These are phyloP conservation scores for Adelges cooleyi DNA, from an alignment of 1,140 invertebrate species.

Conservation along the genomic window DNA sequence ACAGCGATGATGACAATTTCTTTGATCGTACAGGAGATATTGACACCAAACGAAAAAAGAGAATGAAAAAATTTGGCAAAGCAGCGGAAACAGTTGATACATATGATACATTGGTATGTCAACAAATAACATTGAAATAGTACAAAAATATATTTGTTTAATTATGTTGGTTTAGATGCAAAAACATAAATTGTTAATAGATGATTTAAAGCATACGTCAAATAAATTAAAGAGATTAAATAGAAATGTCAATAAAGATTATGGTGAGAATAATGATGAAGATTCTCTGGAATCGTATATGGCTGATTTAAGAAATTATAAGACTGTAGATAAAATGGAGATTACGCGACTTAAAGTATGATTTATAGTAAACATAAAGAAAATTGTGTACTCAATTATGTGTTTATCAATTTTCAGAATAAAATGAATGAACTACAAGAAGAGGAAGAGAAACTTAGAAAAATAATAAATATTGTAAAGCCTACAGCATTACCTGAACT, in stretches of 20 bases:
- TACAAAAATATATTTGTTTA: background rate
- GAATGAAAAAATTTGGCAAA: slow-evolving; percentile 60
- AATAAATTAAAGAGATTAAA: slow-evolving; percentile 32
- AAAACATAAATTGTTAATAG: slow-evolving; percentile 50
- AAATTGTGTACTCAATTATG: slow-evolving; percentile 8
- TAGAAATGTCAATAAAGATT: slow-evolving; percentile 20
- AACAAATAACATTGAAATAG: background rate
- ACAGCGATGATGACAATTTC: slow-evolving; percentile 95
- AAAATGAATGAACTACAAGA: slow-evolving; percentile 43
- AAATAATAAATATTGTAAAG: slow-evolving; percentile 64
- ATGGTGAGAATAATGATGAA: slow-evolving; percentile 41
- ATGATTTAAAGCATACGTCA: slow-evolving; percentile 42
- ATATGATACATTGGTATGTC: slow-evolving; percentile 56
- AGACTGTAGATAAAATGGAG: slow-evolving; percentile 41
- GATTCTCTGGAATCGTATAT: slow-evolving; percentile 63
- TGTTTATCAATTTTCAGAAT: background rate
- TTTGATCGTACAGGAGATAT: slow-evolving; percentile 87
- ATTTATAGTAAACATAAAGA: background rate
- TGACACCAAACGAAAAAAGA: slow-evolving; percentile 69
- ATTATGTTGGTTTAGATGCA: slow-evolving; percentile 43
- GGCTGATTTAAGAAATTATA: slow-evolving; percentile 45
- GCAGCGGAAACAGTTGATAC: slow-evolving; percentile 52
- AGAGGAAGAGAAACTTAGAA: slow-evolving; percentile 55
- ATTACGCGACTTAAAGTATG: slow-evolving; percentile 45
- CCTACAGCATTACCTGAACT: slow-evolving; percentile 54